A percentile compares a stretch with the other conserved stretches of the same genome.
Evolutionary conservation across 2,797 vertebrate species (phyloP).

Genomic region (Sarcoramphus papa): DNA sequence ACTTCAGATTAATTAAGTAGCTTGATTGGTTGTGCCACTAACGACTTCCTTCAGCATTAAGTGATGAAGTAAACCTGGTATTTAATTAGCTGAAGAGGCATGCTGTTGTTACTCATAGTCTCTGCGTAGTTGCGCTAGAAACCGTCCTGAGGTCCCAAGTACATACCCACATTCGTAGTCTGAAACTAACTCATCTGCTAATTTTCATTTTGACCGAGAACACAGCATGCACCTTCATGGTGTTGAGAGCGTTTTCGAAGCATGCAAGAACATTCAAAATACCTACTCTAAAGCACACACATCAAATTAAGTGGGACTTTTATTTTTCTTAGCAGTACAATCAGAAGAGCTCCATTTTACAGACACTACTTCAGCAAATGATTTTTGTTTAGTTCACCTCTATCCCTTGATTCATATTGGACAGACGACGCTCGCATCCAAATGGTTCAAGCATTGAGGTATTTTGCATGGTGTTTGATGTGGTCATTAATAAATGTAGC

Average conservation of each 20-base stretch:
- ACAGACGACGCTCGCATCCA: background rate
- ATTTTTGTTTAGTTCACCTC: background rate
- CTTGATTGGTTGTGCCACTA: background rate
- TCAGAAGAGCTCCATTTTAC: background rate
- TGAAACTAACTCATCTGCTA: background rate
- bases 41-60: background rate
- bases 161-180: fast-evolving
- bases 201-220: background rate
- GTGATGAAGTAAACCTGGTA: background rate
- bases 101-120: fast-evolving
- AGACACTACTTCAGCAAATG: background rate
- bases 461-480: conserved; percentile 94
- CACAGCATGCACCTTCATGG: background rate
- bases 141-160: background rate
- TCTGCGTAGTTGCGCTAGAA: background rate
- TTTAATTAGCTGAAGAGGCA: background rate
- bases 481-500: conserved; percentile 91
- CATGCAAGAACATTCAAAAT: background rate
- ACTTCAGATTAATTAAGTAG: background rate
- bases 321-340: conserved; percentile 15
- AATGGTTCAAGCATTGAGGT: conserved; percentile 78
- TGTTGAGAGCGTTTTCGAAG: background rate
- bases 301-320: background rate
- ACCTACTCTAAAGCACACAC: conserved; percentile 15
- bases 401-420: background rate